Evolutionary conservation across 1,140 invertebrate species (phyloP), one percentile per base, ranked within the genome.

Genomic region (Lordiphosa stackelbergi): DNA sequence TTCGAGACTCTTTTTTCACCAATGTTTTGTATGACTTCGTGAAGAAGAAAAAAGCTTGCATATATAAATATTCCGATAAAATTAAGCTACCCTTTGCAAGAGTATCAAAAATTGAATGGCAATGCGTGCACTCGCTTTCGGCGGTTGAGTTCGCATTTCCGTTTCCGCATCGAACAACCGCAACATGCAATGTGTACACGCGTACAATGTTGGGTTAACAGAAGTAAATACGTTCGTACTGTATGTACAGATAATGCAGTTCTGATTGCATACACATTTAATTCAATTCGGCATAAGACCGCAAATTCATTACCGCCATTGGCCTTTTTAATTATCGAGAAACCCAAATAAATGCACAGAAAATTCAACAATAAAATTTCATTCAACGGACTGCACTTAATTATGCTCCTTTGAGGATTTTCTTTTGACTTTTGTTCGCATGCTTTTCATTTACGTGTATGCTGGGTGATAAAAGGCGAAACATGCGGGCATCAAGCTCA

Each of bases 221-320:
- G 45, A 54, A 34, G 22, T 53, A 10, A 24, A 55, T 7, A 42
- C 13, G 5, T 45, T 12, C 28, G 12, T 19, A 7, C 40, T 13
- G 45, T 13, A 16, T 13, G 10, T 47, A 31, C 28, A 31, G 22
- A 49, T 34, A 16, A 45, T 58, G 34, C 42, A 34, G 53, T 52
- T 53, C 43, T 78, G 74, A 81, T 70, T 81, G 75, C 58, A 63
- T 79, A 59, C 49, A 48, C 53, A 75, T 74, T 79, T 81, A 79
- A 79, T 74, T 81, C 59, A 75, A 81, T 79, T 19, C 40, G 7
- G 19, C 31, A 56, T 58, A 56, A 61, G 69, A 53, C 69, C 73
- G 56, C 65, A 78, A 73, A 56, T 66, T 52, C 37, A 53, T 57
- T 68, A 42, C 66, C 53, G 9, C 13, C 36, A 53, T 31, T 42